These are phyloP conservation scores for Gadus macrocephalus DNA, from an alignment of 2,113 vertebrate genomes.

Conservation along the genomic window DNA sequence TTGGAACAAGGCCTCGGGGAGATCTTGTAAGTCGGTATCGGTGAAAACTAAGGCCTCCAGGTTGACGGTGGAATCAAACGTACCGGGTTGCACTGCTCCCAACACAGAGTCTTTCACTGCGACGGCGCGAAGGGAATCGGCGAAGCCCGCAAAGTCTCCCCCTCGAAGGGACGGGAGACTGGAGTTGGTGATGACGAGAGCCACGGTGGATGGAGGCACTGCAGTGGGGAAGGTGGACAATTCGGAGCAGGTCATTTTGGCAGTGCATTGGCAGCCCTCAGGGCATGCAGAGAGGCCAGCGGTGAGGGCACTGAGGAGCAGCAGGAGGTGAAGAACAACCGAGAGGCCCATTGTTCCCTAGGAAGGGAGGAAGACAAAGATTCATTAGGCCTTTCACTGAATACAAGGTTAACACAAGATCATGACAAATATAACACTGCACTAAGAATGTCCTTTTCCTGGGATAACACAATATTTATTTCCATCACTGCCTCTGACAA, in stretches of 20 bases:
- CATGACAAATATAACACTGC: not conserved
- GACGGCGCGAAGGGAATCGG: slow-evolving; percentile 35
- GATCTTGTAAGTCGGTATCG: slow-evolving; percentile 49
- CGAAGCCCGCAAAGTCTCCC: slow-evolving; percentile 47
- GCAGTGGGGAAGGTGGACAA: slow-evolving; percentile 58
- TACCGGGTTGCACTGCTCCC: slow-evolving; percentile 48
- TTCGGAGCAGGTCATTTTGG: slow-evolving; percentile 27
- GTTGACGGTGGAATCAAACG: slow-evolving; percentile 55
- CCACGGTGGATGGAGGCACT: slow-evolving; percentile 36
- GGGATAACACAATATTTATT: not conserved
- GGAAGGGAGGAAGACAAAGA: slow-evolving; percentile 30
- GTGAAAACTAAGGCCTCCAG: slow-evolving; percentile 39
- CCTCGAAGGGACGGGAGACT: slow-evolving; percentile 54
- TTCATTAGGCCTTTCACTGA: not conserved
- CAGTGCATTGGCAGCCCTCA: slow-evolving; percentile 48
- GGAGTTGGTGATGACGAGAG: slow-evolving; percentile 38
- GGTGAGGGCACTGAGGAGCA: slow-evolving; percentile 47
- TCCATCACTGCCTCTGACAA: not conserved
- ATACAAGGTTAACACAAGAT: not conserved
- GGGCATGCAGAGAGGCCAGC: slow-evolving; percentile 54
- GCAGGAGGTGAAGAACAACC: slow-evolving; percentile 28
- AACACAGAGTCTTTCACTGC: slow-evolving; percentile 39
- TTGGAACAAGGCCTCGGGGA: slow-evolving; percentile 73
- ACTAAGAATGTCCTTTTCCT: no score
- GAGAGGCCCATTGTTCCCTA: slow-evolving; percentile 59